Base-by-base conservation (phyloP, 2,888 invertebrate species). In the Gibbula magus region DNA sequence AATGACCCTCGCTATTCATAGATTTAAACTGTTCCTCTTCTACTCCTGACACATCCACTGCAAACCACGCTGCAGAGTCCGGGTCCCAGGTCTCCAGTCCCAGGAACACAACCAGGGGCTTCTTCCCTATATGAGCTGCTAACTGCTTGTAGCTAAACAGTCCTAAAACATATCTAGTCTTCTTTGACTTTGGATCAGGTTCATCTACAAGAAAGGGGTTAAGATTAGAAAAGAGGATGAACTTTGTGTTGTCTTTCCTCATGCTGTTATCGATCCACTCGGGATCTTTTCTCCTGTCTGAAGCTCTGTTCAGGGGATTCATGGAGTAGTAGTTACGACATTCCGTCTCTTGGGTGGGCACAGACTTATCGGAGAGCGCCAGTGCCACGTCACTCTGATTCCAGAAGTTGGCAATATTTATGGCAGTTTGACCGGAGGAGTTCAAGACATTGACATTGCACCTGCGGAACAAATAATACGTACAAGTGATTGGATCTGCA, bases 391-490 rank as follows among this genome's bases (percentile, higher is more conserved):
- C 87, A 18, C 82, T 67, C 79, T 92, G 91, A 78, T 91, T 91
- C 92, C 92, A 92, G 83, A 92, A 91, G 22, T 87, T 82, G 18
- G 92, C 92, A 25, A 92, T 91, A 66, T 92, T 92, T 51, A 86
- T 79, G 0, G 92, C 92, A 18, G 91, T 91, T 79, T 92, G 92
- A n/a, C 92, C 92, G n/a, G 89, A 87, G 16, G 87, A 83, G 82
- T 91, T 92, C 18, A 91, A 85, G 5, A 87, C 52, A 75, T 86
- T 86, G 0, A 85, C 84, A 83, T 91, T 90, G 86, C 90, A 89
- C 53, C 92, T 92, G 84, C 66, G 75, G 52, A 45, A 51, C 7
- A 51, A 32, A 52, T 51, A 10, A 10, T 10, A 74, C n/a, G n/a
- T n/a, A n/a, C n/a, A 35, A 20, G 29, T 67, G 4, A 5, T 35